Evolutionary conservation across 2,888 invertebrate genomes (phyloP).

Genomic region (Eupeodes luniger): DNA sequence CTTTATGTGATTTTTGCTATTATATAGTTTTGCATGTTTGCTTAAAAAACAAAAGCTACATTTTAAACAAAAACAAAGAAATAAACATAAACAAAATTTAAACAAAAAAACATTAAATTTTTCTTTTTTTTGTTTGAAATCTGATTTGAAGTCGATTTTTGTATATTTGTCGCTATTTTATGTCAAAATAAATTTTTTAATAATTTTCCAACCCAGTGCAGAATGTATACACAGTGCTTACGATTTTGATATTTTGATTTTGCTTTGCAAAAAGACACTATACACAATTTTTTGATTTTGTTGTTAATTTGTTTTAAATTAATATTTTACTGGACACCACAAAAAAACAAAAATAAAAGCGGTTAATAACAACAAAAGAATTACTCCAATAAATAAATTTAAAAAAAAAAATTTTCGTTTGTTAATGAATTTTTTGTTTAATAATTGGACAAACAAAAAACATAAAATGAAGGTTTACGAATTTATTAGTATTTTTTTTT

Average conservation of each 20-base stretch:
- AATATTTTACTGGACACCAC: constrained; percentile 41
- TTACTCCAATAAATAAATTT: constrained; percentile 31
- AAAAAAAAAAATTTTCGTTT: constrained; percentile 4
- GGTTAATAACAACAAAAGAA: constrained; percentile 9
- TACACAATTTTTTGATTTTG: constrained; percentile 56
- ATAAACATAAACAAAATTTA: constrained; percentile 44
- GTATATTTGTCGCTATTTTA: constrained; percentile 34
- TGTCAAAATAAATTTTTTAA: background rate
- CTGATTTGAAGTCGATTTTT: constrained; percentile 62
- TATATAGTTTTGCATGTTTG: constrained; percentile 64
- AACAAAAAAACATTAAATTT: constrained; percentile 43
- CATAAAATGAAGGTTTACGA: constrained; percentile 36
- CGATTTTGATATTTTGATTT: constrained; percentile 41
- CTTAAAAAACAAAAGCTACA: constrained; percentile 48
- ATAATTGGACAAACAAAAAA: constrained; percentile 44
- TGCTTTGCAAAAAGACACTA: constrained; percentile 64
- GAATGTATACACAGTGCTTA: constrained; percentile 75
- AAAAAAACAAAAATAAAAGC: constrained; percentile 43
- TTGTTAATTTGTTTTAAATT: constrained; percentile 18
- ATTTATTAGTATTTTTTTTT: constrained; percentile 51
- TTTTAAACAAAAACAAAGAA: constrained; percentile 11
- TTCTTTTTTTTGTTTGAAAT: constrained; percentile 57
- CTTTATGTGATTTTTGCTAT: constrained; percentile 48
- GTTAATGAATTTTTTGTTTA: constrained; percentile 21
- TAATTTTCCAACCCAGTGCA: constrained; percentile 76